Evolutionary conservation across 2,888 invertebrate species (phyloP).

Genomic region (Xestia rhomboidea): DNA sequence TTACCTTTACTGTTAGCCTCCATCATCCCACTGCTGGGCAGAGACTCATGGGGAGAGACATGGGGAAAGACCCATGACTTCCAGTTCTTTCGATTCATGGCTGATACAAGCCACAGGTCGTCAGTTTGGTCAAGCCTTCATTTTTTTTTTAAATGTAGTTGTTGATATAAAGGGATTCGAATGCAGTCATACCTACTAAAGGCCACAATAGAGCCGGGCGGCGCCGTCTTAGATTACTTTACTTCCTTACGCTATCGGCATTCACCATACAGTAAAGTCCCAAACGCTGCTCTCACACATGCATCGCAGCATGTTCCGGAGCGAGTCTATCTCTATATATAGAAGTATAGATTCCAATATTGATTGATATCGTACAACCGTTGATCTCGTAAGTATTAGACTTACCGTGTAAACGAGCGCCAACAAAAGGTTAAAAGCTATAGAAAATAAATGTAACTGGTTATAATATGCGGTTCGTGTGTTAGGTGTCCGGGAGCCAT

Average conservation of each 20-base stretch:
- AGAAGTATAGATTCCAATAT: not conserved
- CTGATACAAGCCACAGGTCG: not conserved
- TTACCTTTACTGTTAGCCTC: not conserved
- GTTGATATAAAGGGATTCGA: not conserved
- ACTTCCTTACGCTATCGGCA: not conserved
- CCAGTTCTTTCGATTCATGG: not conserved
- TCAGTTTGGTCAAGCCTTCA: not conserved
- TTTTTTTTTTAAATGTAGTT: not conserved
- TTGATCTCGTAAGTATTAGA: conserved; percentile 44
- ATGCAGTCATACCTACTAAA: not conserved
- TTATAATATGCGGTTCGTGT: conserved; percentile 39
- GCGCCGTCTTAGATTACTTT: not conserved
- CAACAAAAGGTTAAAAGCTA: conserved; percentile 55
- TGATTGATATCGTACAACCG: conserved; percentile 37
- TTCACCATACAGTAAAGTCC: too few species aligned
- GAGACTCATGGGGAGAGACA: too few species aligned
- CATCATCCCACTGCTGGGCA: not conserved
- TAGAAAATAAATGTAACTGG: conserved; percentile 46
- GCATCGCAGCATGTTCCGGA: not conserved
- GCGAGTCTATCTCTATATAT: not conserved
- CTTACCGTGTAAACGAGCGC: conserved; percentile 48
- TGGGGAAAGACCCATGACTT: too few species aligned
- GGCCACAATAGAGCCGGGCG: not conserved
- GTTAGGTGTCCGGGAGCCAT: conserved; percentile 47
- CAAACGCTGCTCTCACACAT: not conserved